Evolutionary conservation across 2,797 vertebrate species (phyloP).

Genomic region (Megaceryle alcyon): DNA sequence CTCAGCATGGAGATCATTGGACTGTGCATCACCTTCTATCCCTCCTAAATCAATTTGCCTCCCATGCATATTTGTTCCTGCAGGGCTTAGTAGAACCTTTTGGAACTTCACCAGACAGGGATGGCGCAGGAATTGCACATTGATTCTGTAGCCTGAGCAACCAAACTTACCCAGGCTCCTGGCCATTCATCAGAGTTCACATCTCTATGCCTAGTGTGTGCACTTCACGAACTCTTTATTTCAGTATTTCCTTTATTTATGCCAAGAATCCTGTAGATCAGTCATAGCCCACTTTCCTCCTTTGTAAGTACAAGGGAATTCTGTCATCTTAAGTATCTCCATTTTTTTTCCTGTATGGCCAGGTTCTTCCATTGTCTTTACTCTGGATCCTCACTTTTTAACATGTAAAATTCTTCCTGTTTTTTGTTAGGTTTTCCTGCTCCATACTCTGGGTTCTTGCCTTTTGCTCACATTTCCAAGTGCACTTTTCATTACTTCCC

Average conservation of each 20-base stretch:
- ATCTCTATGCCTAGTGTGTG: accelerated
- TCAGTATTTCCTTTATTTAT: not conserved
- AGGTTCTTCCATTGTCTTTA: not conserved
- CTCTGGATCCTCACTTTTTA: not conserved
- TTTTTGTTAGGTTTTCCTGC: not conserved
- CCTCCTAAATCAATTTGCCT: not conserved
- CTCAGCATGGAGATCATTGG: not conserved
- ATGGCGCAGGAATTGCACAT: not conserved
- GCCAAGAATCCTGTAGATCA: not conserved
- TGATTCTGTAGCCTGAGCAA: not conserved
- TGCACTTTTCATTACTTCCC: not conserved
- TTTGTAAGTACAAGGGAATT: not conserved
- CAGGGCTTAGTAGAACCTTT: not conserved
- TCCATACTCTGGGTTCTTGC: not conserved
- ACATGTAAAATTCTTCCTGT: not conserved
- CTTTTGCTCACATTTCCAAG: not conserved
- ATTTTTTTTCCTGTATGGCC: not conserved
- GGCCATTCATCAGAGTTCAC: not conserved
- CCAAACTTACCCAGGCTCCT: not conserved
- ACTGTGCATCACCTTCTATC: not conserved
- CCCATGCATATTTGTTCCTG: not conserved
- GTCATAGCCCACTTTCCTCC: not conserved
- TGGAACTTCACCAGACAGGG: not conserved
- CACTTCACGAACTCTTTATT: not conserved
- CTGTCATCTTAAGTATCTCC: not conserved